Evolutionary conservation across 2,888 invertebrate species (phyloP).

Genomic region (Monoplex corrugatus): DNA sequence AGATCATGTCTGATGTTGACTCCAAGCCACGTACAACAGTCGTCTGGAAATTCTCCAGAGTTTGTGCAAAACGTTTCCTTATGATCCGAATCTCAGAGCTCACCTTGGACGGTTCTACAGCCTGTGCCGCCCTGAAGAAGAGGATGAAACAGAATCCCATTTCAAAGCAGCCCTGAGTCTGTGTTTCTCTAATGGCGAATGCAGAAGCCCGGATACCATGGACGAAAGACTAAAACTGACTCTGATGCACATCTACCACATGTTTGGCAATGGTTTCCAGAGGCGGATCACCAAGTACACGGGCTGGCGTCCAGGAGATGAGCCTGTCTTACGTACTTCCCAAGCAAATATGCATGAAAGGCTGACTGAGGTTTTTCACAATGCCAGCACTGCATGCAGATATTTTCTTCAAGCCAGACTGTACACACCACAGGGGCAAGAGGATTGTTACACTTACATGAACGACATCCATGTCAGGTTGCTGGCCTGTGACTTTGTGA

Average conservation of each 20-base stretch:
- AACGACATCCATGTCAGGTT: slow-evolving; percentile 63
- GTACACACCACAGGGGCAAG: slow-evolving; percentile 58
- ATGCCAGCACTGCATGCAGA: slow-evolving; percentile 59
- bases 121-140: slow-evolving; percentile 62
- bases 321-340: slow-evolving; percentile 30
- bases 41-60: slow-evolving; percentile 58
- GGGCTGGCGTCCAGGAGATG: slow-evolving; percentile 2
- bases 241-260: slow-evolving; percentile 66
- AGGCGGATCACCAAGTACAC: slow-evolving; percentile 58
- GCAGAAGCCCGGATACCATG: background rate
- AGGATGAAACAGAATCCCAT: slow-evolving; percentile 59
- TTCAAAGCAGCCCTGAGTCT: slow-evolving; percentile 58
- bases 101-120: slow-evolving; percentile 65
- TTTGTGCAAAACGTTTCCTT: slow-evolving; percentile 61
- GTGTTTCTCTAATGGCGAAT: slow-evolving; percentile 45
- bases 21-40: slow-evolving; percentile 60
- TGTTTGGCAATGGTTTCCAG: slow-evolving; percentile 64
- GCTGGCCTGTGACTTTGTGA: slow-evolving; percentile 61
- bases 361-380: slow-evolving; percentile 53
- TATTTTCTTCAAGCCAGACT: slow-evolving; percentile 61
- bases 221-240: slow-evolving; percentile 59
- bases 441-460: slow-evolving; percentile 59
- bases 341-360: slow-evolving; percentile 39
- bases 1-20: slow-evolving; percentile 61
- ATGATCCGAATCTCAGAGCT: slow-evolving; percentile 62